phyloP scores from a whole-genome alignment of 2,113 vertebrate species.

The Pseudopipra pipra region DNA sequence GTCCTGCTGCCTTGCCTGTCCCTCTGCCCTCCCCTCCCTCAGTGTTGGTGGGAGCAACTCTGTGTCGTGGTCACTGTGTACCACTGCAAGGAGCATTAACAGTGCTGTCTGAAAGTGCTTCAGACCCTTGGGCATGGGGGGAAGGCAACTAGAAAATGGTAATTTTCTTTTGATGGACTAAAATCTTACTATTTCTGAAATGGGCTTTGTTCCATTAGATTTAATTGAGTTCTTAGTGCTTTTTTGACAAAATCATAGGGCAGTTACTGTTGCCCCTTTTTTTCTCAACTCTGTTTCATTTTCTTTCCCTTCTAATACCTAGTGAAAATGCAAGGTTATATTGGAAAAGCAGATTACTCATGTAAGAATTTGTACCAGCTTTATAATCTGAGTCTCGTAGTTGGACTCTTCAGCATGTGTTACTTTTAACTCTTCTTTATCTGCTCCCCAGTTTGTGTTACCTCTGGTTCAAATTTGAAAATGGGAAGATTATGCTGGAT shows the following conservation, averaged over 20 bases:
- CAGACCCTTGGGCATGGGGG: neutral
- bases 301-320: neutral
- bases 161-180: neutral
- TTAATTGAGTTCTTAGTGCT: slow-evolving; percentile 25
- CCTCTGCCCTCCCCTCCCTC: neutral
- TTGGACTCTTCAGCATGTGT: neutral
- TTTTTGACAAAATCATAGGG: neutral
- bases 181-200: neutral
- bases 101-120: neutral
- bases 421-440: neutral
- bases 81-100: neutral
- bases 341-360: slow-evolving; percentile 12
- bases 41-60: neutral
- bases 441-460: neutral
- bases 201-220: slow-evolving; percentile 31
- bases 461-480: neutral
- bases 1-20: neutral
- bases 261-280: neutral
- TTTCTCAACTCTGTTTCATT: neutral
- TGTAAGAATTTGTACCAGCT: neutral
- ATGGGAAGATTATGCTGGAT: neutral
- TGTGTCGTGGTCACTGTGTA: neutral
- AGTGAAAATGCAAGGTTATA: neutral
- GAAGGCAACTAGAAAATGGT: neutral
- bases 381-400: neutral